Base-by-base conservation (phyloP, 2,888 invertebrate species). In the Campopleginae sp. region DNA sequence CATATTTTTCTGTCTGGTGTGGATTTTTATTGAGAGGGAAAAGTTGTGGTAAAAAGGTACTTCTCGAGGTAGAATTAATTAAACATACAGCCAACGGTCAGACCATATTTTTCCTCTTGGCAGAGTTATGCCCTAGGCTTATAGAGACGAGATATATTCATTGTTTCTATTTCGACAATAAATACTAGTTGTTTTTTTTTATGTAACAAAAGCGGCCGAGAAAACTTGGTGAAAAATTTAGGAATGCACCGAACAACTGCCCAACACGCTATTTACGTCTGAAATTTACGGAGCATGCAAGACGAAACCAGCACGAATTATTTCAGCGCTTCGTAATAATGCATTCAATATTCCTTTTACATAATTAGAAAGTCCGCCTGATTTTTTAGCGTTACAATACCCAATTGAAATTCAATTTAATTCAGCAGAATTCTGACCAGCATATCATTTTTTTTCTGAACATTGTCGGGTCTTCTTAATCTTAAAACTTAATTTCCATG, bases 301-400 rank as follows among this genome's bases (percentile, higher is more conserved):
- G 63, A 65, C 86, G 27, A 65, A 85, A 44, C 77, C 83, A 81
- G 33, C 70, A 58, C 86, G 74, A 81, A 76, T 82, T 65, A 81
- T 75, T 86, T 79, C 88, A 82, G 87, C 86, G 86, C 87, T 87
- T 90, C 90, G 88, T 89, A 91, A 91, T 89, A 89, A 89, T 58
- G 88, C 88, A 89, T 90, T 75, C 88, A 89, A 89, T 88, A 85
- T 87, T 89, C 78, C 89, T 93, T 58, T 58, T 93, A 92, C 89
- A 89, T 92, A 93, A 93, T 90, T 92, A 90, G 93, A 93, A 93
- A 93, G 92, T 89, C 90, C 87, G 86, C 54, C 82, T 61, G 85
- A 84, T 79, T 80, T 90, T 89, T 91, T 90, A 89, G 88, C 89
- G 88, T 89, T 91, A 91, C 90, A 91, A 91, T 91, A 91, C 89